phyloP scores from a whole-genome alignment of 2,797 vertebrate species.

The Microchirus variegatus region DNA sequence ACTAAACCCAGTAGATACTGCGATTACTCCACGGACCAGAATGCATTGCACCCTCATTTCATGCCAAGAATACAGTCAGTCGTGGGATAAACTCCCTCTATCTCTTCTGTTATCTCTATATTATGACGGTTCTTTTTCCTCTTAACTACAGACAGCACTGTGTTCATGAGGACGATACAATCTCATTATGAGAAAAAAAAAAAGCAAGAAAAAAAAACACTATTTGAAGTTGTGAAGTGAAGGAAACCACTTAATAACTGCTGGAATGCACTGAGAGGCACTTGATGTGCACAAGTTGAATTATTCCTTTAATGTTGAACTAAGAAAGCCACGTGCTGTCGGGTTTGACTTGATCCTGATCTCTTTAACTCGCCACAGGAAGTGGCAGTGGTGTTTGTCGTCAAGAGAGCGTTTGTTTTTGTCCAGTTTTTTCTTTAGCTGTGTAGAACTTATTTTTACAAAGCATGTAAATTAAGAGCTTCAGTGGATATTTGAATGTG shows the following conservation, averaged over 20 bases:
- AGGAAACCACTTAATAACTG: constrained; percentile 20
- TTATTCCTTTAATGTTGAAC: constrained; percentile 17
- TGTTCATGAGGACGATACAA: neutral
- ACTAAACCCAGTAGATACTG: neutral
- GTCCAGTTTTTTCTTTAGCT: constrained; percentile 13
- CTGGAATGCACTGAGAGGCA: constrained; percentile 41
- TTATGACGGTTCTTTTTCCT: neutral
- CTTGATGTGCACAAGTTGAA: constrained; percentile 5
- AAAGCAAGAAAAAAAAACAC: neutral
- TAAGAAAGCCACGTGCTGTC: constrained; percentile 10
- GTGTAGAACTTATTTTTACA: constrained; percentile 66
- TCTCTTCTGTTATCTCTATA: neutral
- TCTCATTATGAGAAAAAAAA: constrained; percentile 2
- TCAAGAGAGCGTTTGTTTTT: neutral
- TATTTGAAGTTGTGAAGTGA: constrained; percentile 26
- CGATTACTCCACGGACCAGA: constrained; percentile 1
- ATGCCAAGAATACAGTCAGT: neutral
- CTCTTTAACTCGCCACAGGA: constrained; percentile 40
- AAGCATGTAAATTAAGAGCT: constrained; percentile 77
- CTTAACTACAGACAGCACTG: neutral
- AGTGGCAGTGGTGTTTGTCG: constrained; percentile 10
- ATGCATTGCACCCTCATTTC: constrained; percentile 8
- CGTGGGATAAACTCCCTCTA: neutral
- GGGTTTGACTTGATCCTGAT: constrained; percentile 40
- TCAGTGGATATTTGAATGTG: constrained; percentile 49